These are phyloP conservation scores for Drosophila picticornis DNA, from an alignment of 2,888 invertebrate genomes.

Conservation along the genomic window DNA sequence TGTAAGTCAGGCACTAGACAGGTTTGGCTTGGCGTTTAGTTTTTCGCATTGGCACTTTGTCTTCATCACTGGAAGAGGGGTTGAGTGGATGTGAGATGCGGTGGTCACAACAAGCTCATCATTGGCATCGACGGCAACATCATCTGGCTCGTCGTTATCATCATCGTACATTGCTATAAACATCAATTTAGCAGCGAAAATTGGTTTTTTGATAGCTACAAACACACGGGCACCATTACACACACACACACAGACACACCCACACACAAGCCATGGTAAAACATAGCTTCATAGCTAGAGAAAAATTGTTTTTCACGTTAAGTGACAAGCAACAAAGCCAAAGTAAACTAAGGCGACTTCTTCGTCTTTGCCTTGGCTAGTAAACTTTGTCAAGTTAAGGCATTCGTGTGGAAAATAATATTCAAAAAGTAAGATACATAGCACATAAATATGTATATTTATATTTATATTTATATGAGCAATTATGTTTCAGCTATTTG, in stretches of 20 bases:
- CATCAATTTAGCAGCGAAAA: conserved; percentile 81
- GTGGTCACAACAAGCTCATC: conserved; percentile 77
- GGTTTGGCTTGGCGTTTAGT: conserved; percentile 69
- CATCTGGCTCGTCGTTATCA: conserved; percentile 55
- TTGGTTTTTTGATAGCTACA: conserved; percentile 79
- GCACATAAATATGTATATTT: not conserved
- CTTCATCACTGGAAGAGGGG: conserved; percentile 60
- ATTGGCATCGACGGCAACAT: conserved; percentile 63
- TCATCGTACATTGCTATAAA: conserved; percentile 77
- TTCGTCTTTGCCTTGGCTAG: conserved; percentile 45
- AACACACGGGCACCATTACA: conserved; percentile 25
- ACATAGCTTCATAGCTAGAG: conserved; percentile 59
- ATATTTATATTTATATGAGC: conserved; percentile 18
- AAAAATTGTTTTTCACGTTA: conserved; percentile 81
- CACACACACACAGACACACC: conserved; percentile 11
- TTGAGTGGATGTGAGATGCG: conserved; percentile 1
- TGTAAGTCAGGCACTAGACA: conserved; percentile 50
- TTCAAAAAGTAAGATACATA: conserved; percentile 30
- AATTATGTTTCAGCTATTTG: conserved; percentile 19
- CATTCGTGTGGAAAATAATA: conserved; percentile 75
- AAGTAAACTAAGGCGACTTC: conserved; percentile 10
- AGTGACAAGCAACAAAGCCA: conserved; percentile 70
- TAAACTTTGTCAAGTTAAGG: conserved; percentile 61
- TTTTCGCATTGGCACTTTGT: conserved; percentile 78
- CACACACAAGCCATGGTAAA: conserved; percentile 21